Conservation (phyloP, 2,113 vertebrate genomes). For the Helogale parvula region DNA sequence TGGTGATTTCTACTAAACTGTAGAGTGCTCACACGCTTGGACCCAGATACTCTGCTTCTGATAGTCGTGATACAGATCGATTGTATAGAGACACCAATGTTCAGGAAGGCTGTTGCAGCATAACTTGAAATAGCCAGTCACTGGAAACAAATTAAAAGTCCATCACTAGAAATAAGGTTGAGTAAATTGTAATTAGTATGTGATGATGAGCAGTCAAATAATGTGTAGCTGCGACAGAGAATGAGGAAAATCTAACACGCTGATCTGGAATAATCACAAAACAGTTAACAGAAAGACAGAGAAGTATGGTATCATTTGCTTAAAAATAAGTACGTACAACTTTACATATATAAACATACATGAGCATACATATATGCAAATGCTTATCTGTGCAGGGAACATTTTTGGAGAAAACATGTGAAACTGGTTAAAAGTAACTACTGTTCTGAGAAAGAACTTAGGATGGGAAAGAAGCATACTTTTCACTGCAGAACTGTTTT, state of each 20-base stretch:
- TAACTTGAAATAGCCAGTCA: constrained; percentile 25
- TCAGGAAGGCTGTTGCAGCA: not conserved
- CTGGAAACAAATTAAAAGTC: constrained; percentile 11
- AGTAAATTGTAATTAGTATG: not conserved
- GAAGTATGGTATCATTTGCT: not conserved
- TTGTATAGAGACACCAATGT: not conserved
- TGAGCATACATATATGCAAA: not conserved
- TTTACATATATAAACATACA: not conserved
- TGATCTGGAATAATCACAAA: not conserved
- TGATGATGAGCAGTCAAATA: not conserved
- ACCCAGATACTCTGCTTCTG: not conserved
- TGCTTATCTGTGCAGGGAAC: not conserved
- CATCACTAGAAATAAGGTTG: not conserved
- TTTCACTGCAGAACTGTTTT: not conserved
- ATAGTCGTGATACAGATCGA: not conserved
- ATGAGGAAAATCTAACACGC: not conserved
- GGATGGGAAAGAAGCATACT: not conserved
- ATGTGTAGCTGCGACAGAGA: not conserved
- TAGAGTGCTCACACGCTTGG: not conserved
- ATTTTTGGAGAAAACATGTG: constrained; percentile 5
- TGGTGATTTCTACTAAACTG: constrained; percentile 45
- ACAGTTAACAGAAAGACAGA: not conserved
- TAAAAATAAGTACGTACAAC: not conserved
- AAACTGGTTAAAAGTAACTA: constrained; percentile 10
- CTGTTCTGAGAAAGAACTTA: not conserved